Conservation (phyloP, 2,113 vertebrate species). For the Setophaga petechia region DNA sequence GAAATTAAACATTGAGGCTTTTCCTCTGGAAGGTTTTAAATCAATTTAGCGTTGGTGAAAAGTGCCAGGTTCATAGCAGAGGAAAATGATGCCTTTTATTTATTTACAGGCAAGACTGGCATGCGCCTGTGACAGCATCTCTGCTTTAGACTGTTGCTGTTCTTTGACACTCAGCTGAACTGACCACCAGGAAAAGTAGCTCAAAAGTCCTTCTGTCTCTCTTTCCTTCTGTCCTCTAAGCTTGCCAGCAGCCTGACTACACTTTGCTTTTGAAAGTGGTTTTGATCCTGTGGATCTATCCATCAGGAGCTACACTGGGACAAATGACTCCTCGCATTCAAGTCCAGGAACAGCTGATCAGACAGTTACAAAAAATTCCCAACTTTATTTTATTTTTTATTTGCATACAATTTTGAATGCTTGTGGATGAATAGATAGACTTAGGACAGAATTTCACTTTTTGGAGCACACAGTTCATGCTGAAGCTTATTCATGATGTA, state of each 20-base stretch:
- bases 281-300: constrained; percentile 12
- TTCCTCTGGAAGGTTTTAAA: constrained; percentile 58
- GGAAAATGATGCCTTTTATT: constrained; percentile 57
- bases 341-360: background rate
- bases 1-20: constrained; percentile 55
- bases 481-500: background rate
- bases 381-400: background rate
- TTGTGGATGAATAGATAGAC: background rate
- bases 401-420: background rate
- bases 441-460: background rate
- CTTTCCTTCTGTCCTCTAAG: background rate
- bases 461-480: background rate
- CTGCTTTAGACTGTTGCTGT: background rate
- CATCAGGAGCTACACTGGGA: background rate
- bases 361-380: background rate
- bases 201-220: constrained; percentile 52
- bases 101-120: constrained; percentile 16
- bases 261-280: background rate
- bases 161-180: constrained; percentile 27
- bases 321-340: background rate
- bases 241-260: constrained; percentile 15
- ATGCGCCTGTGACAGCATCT: background rate
- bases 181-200: constrained; percentile 30
- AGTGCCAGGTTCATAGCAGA: constrained; percentile 16
- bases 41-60: constrained; percentile 24